Evolutionary conservation across 2,888 invertebrate species (phyloP), one percentile per base, ranked within the genome.

Genomic region (Omphaloscelis lunosa): DNA sequence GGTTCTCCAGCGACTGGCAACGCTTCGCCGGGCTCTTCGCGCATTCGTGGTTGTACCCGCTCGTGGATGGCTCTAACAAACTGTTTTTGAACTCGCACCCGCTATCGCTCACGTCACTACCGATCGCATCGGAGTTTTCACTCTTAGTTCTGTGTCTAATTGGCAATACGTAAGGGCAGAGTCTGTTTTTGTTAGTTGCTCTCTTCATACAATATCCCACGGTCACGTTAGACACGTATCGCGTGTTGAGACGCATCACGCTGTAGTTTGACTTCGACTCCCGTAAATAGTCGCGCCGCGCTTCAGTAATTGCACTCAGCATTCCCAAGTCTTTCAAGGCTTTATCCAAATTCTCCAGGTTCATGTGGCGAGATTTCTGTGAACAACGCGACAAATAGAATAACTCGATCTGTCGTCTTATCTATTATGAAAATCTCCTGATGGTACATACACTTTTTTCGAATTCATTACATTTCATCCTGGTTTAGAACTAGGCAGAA

Each of bases 221-320:
- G 29, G 97, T 97, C 75, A 97, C 97, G 89, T 97, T 97, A 72
- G 97, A 97, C 53, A 97, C 97, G 91, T 97, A 97, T 82, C 97
- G 96, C 72, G 97, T 97, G 90, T 97, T 97, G 86, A 97, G 94
- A 75, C 97, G 97, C 95, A 97, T 95, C 84, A 97, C 94, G 90
- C 95, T 94, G 88, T 95, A 94, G 88, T 95, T 95, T 17, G 95
- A 93, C 85, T 94, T 95, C 23, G 97, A 94, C 89, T 97, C 97
- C 75, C 94, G 95, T 84, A 97, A 93, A 91, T 97, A 97, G 70
- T 97, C 97, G 80, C 96, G 95, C 51, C 97, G 96, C 48, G 97
- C 97, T 89, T 97, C 97, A 39, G 97, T 97, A 88, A 97, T 96
- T 78, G 97, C 96, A 88, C 97, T 97, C 83, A 97, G 91, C 97